Evolutionary conservation across 1,140 invertebrate species (phyloP).

Genomic region (Heliconius hermathena): DNA sequence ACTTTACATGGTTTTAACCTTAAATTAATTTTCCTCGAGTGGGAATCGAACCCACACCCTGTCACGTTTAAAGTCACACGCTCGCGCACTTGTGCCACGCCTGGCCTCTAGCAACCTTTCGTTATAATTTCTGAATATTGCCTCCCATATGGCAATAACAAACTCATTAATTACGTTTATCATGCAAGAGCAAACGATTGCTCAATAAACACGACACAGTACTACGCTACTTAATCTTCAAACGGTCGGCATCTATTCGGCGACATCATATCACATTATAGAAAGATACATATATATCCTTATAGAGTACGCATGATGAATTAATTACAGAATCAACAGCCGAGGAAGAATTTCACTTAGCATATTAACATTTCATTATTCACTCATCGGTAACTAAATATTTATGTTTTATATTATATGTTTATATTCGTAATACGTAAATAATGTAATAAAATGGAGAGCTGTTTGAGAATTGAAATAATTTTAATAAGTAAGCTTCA

Average conservation of each 20-base stretch:
- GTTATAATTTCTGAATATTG: background rate
- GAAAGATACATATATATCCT: background rate
- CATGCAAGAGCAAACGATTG: conserved; percentile 1
- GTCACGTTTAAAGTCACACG: too few relatives aligned
- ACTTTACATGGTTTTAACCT: too few relatives aligned
- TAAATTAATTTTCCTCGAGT: too few relatives aligned
- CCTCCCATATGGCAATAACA: background rate
- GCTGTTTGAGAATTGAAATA: too few relatives aligned
- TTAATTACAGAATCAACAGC: background rate
- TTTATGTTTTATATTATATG: background rate
- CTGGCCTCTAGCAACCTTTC: too few relatives aligned
- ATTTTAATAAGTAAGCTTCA: too few relatives aligned
- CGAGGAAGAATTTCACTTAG: conserved; percentile 3
- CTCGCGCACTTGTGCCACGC: too few relatives aligned
- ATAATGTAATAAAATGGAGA: too few relatives aligned
- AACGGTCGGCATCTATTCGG: background rate
- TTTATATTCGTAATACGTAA: background rate
- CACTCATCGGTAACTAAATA: background rate
- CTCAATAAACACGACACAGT: background rate
- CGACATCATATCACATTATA: background rate
- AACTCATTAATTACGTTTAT: background rate
- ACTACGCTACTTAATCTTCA: conserved; percentile 4
- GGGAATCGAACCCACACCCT: too few relatives aligned
- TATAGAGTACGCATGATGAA: background rate
- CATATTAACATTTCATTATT: conserved; percentile 3